Evolutionary conservation across 2,797 vertebrate genomes (phyloP), one percentile per base, ranked within the genome.

Genomic region (Columba guinea): DNA sequence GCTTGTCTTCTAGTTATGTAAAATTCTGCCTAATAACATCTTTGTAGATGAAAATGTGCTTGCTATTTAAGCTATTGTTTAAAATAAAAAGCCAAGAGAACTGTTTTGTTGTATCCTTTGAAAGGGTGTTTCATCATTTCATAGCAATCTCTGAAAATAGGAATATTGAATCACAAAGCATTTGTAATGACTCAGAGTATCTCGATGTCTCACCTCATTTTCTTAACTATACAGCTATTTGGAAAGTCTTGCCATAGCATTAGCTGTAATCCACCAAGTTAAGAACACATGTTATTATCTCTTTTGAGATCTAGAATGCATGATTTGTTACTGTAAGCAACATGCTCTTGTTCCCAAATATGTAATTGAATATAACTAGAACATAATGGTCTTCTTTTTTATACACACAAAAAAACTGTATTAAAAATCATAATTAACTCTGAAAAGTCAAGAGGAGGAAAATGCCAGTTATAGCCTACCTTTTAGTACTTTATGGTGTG

Each of bases 151-250:
- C 46, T 70, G 39, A 91, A 65, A 94, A 83, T 3, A 96, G n/a
- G 74, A 83, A 86, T 52, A 83, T 5, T 82, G 73, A 88, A 48
- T 89, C n/a, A 77, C 80, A 94, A 93, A 95, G 30, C 58, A 78
- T 60, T 68, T 83, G 23, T 51, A 91, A 84, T 91, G 59, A 76
- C 41, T 94, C 73, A 84, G 35, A 86, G 19, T 69, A 52, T 55
- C 64, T 67, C 86, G 81, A 70, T 87, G 44, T 6, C 26, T 95
- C 64, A 89, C 56, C 49, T 89, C 51, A 74, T 93, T 86, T 93
- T 82, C 26, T 71, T 75, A 74, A 53, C 32, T 73, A 70, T 59
- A 69, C 88, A 92, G 75, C 69, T 67, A 6, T 55, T 71, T 67
- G 11, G 22, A 82, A 88, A 89, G 49, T 32, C 62, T 90, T 95